phyloP scores from a whole-genome alignment of 2,888 invertebrate genomes.

The Subacronicta megacephala region DNA sequence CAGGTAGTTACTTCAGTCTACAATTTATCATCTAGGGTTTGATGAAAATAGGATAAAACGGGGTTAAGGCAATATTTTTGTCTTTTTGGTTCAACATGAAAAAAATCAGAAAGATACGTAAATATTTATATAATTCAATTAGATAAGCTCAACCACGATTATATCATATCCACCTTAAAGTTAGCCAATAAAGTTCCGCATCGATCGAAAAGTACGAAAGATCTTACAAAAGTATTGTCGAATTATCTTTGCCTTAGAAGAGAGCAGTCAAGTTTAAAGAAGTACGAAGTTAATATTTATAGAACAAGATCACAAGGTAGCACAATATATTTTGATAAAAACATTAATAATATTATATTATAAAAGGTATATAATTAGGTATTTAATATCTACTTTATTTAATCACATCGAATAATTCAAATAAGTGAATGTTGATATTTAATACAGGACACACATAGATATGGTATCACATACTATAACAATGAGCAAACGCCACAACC shows the following conservation, averaged over 20 bases:
- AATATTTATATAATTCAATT: slow-evolving; percentile 51
- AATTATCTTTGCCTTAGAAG: slow-evolving; percentile 71
- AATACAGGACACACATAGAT: slow-evolving; percentile 58
- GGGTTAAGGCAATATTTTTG: slow-evolving; percentile 59
- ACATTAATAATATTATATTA: slow-evolving; percentile 56
- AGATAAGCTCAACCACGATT: slow-evolving; percentile 66
- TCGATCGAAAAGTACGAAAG: slow-evolving; percentile 63
- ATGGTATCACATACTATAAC: slow-evolving; percentile 63
- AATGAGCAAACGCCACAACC: slow-evolving; percentile 81
- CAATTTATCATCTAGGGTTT: slow-evolving; percentile 5
- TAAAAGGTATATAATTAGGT: slow-evolving; percentile 55
- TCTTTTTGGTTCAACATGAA: slow-evolving; percentile 51
- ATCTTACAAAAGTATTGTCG: slow-evolving; percentile 78
- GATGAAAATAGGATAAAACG: slow-evolving; percentile 38
- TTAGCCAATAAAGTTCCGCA: slow-evolving; percentile 58
- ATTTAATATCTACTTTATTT: slow-evolving; percentile 57
- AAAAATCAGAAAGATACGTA: slow-evolving; percentile 45
- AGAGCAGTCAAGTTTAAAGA: slow-evolving; percentile 71
- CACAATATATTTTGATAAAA: slow-evolving; percentile 64
- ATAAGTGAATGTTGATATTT: slow-evolving; percentile 58
- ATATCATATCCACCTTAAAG: slow-evolving; percentile 61
- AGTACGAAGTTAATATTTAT: slow-evolving; percentile 61
- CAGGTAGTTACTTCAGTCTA: slow-evolving; percentile 24
- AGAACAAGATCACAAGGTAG: slow-evolving; percentile 78
- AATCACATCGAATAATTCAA: slow-evolving; percentile 68